Conservation (phyloP, 53 echinoderm and acorn worm genomes). For the Arbacia lixula region DNA sequence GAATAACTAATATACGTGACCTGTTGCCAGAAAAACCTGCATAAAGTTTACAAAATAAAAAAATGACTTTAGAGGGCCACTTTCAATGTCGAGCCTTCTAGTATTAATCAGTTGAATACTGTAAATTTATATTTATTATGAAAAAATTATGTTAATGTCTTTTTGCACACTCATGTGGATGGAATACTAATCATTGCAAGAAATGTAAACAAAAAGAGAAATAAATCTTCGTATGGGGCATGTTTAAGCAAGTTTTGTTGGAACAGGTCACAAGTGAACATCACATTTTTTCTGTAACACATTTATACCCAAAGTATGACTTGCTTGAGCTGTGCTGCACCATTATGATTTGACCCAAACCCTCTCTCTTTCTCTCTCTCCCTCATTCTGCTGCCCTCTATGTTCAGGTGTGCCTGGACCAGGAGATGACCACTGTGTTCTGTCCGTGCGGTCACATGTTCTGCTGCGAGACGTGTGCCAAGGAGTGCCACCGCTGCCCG, state of each 20-base stretch:
- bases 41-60: no score
- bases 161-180: no score
- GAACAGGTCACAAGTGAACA: neutral
- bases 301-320: no score
- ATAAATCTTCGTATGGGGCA: neutral
- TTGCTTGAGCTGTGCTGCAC: neutral
- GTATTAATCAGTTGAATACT: no score
- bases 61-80: no score
- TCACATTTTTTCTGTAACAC: no score
- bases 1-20: no score
- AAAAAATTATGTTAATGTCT: no score
- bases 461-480: conserved; percentile 92
- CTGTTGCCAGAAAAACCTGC: no score
- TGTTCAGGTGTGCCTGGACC: conserved; percentile 80
- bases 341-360: neutral
- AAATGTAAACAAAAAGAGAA: neutral
- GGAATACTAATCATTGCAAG: no score
- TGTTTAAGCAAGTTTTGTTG: neutral
- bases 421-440: conserved; percentile 88
- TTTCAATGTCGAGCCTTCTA: no score
- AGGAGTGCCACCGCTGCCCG: conserved; percentile 91
- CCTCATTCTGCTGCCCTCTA: conserved; percentile 17
- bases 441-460: conserved; percentile 99
- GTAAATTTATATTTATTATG: no score
- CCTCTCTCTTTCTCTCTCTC: neutral